phyloP scores from a whole-genome alignment of 2,797 vertebrate species.

The Scyliorhinus canicula region DNA sequence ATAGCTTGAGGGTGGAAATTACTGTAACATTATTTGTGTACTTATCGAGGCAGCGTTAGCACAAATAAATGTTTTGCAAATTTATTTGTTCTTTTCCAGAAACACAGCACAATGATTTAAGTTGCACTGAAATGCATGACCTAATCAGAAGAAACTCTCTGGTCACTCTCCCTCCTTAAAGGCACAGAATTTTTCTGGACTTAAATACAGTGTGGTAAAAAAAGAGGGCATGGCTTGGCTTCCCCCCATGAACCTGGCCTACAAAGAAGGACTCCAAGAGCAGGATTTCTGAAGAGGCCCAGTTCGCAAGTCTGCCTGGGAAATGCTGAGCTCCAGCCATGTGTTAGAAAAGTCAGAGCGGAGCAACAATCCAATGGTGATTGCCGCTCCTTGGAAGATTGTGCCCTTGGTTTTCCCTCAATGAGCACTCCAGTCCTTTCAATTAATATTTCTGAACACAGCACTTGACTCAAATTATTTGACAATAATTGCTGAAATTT shows the following conservation, averaged over 20 bases:
- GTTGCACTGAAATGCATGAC: background rate
- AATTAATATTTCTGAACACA: background rate
- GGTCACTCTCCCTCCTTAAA: background rate
- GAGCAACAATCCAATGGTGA: too few species aligned
- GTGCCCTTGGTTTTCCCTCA: background rate
- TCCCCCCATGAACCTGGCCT: too few species aligned
- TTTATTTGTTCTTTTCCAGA: background rate
- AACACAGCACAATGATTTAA: background rate
- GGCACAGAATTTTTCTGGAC: background rate
- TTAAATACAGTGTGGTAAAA: background rate
- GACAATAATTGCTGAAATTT: background rate
- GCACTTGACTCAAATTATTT: background rate
- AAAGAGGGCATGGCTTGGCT: too few species aligned
- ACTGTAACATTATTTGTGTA: background rate
- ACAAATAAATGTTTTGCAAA: background rate
- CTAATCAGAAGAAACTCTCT: background rate
- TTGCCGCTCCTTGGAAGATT: too few species aligned
- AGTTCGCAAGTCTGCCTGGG: too few species aligned
- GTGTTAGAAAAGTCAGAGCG: too few species aligned
- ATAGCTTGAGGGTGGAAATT: background rate
- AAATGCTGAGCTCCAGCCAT: too few species aligned
- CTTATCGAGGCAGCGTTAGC: background rate
- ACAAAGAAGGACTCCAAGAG: too few species aligned
- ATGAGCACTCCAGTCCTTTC: background rate
- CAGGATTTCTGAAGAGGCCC: too few species aligned